Conservation (phyloP, 1,140 invertebrate genomes). For the Myzus persicae region DNA sequence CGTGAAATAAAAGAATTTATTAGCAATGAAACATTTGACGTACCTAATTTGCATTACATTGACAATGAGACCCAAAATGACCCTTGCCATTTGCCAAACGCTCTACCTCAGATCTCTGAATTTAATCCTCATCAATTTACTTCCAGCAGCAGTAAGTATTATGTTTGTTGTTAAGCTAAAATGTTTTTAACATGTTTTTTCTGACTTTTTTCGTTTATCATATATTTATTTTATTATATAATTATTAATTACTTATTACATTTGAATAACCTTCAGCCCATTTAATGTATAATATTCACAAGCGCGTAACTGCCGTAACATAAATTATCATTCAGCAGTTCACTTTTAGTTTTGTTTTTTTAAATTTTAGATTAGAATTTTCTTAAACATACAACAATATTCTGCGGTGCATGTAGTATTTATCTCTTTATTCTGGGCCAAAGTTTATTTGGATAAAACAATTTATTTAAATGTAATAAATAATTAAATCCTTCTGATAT, state of each 20-base stretch:
- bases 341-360: background rate
- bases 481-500: background rate
- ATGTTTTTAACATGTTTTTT: background rate
- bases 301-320: background rate
- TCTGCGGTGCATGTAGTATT: background rate
- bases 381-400: background rate
- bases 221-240: background rate
- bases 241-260: background rate
- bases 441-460: background rate
- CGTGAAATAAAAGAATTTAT: conserved; percentile 53
- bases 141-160: conserved; percentile 71
- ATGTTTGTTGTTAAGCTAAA: background rate
- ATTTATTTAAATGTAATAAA: background rate
- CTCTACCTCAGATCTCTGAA: conserved; percentile 68
- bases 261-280: background rate
- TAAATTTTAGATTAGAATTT: too few relatives aligned
- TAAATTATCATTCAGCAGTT: background rate
- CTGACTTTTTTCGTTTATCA: background rate
- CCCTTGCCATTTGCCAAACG: conserved; percentile 21
- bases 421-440: background rate
- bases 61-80: conserved; percentile 54
- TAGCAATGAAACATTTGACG: conserved; percentile 40
- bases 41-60: conserved; percentile 25
- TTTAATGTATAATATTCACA: background rate
- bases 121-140: conserved; percentile 66